Base-by-base conservation (phyloP, 2,888 invertebrate genomes). In the Meteorus colon region DNA sequence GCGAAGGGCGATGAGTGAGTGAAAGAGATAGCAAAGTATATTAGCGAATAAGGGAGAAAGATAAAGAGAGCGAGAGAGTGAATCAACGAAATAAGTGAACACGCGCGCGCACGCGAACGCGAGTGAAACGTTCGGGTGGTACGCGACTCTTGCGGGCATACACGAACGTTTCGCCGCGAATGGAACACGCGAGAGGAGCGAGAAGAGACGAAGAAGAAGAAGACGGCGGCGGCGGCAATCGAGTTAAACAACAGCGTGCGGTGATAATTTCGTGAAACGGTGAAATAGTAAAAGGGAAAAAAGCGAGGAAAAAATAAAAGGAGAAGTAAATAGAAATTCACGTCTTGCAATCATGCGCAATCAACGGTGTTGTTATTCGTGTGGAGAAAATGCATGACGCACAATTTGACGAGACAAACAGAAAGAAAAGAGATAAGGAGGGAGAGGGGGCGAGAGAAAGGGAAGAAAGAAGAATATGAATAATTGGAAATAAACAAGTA, bases 321-420 rank as follows among this genome's bases (percentile, higher is more conserved):
- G 16, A 31, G 16, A 62, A 62, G 29, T n/a, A n/a, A 31, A 31
- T 16, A n/a, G 14, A 10, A 19, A 19, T n/a, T 19, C 6, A 55
- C 55, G 55, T 55, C n/a, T 19, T 55, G 55, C 55, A 55, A 55
- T 55, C 55, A 73, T 76, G 76, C 73, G 73, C 51, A 68, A 62
- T 55, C 68, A 72, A 76, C 79, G 79, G 77, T 78, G 81, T 78
- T 75, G 72, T 78, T 79, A 75, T 74, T 78, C 76, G 78, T 76
- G 77, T 76, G 74, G 79, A 45, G 78, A 67, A 79, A 65, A 78
- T 73, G 78, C 80, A 79, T 81, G 80, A 81, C 80, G 62, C 77
- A 73, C 60, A 41, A 74, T 77, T 74, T 76, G 71, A 67, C 70
- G 74, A 74, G 69, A 76, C 72, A 77, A 75, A 78, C 68, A 69